Percentiles rank a stretch among this genome's conserved stretches.
Evolutionary conservation across 1,140 invertebrate species (phyloP).

Genomic region (Formica exsecta): DNA sequence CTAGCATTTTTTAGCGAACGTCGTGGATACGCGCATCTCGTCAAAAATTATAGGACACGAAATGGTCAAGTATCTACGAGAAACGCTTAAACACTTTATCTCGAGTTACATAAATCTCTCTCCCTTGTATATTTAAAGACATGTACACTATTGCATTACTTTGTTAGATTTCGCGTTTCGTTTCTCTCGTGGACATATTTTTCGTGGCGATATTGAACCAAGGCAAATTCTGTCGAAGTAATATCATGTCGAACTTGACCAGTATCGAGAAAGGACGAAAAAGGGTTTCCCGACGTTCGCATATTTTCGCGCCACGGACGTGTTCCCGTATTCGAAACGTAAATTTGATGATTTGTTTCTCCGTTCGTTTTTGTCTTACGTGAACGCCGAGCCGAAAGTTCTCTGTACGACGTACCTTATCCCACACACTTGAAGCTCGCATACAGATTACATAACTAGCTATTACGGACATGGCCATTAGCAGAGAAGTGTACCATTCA

Average conservation of each 20-base stretch:
- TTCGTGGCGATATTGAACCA: background rate
- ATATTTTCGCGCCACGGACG: conserved; percentile 78
- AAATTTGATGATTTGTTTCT: conserved; percentile 49
- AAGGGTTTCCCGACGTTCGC: conserved; percentile 74
- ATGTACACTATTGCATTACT: background rate
- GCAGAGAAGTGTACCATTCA: conserved; percentile 83
- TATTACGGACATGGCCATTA: conserved; percentile 84
- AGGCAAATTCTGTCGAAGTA: conserved; percentile 10
- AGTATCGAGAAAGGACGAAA: conserved; percentile 61
- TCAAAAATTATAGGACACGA: conserved; percentile 49
- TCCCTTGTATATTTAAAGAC: conserved; percentile 2
- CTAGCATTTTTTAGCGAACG: conserved; percentile 70
- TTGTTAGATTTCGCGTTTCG: background rate
- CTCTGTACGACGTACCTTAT: conserved; percentile 84
- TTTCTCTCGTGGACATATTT: background rate
- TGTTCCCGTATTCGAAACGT: conserved; percentile 76
- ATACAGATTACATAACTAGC: conserved; percentile 82
- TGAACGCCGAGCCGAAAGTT: conserved; percentile 77
- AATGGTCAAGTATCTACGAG: conserved; percentile 22
- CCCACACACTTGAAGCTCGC: conserved; percentile 79
- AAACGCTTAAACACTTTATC: conserved; percentile 11
- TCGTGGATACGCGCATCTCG: conserved; percentile 69
- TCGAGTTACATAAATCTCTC: conserved; percentile 15
- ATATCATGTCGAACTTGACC: conserved; percentile 12
- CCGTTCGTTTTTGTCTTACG: conserved; percentile 58